A percentile compares a stretch with the other conserved stretches of the same genome.
Conservation (phyloP, 2,888 invertebrate genomes). For the Athalia rosae region DNA sequence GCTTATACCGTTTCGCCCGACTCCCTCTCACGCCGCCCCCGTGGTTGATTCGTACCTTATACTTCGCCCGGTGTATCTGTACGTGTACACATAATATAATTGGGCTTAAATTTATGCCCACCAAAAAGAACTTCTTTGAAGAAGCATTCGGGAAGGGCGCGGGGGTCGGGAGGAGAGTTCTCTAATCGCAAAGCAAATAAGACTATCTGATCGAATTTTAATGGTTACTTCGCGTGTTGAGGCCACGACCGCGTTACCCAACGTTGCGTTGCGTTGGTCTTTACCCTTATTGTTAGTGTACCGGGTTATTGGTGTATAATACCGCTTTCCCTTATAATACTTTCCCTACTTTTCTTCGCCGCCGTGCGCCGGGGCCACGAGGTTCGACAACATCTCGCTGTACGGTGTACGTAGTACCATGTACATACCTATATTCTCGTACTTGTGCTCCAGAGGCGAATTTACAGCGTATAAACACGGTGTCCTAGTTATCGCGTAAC, state of each 20-base stretch:
- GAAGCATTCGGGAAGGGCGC: conserved; percentile 50
- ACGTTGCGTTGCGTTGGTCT: background rate
- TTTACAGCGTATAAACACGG: conserved; percentile 63
- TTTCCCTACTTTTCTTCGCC: too few species aligned
- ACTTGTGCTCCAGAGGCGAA: conserved; percentile 51
- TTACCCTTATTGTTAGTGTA: too few species aligned
- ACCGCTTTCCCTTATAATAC: too few species aligned
- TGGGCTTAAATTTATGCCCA: conserved; percentile 57
- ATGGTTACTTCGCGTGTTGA: conserved; percentile 67
- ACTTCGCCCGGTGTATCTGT: background rate
- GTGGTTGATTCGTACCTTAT: too few species aligned
- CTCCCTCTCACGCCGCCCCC: too few species aligned
- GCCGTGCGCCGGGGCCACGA: background rate
- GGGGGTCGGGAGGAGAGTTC: too few species aligned
- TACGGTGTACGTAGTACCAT: too few species aligned
- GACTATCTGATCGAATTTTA: conserved; percentile 72
- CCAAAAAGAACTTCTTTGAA: conserved; percentile 52
- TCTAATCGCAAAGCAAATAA: conserved; percentile 68
- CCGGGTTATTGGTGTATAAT: too few species aligned
- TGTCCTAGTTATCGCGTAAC: conserved; percentile 61
- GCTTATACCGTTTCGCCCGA: too few species aligned
- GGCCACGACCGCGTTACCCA: background rate
- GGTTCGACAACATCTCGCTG: conserved; percentile 29
- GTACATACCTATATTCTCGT: too few species aligned
- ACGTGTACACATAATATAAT: conserved; percentile 51